phyloP scores from a whole-genome alignment of 2,797 vertebrate genomes.

The Epinephelus malabaricus region DNA sequence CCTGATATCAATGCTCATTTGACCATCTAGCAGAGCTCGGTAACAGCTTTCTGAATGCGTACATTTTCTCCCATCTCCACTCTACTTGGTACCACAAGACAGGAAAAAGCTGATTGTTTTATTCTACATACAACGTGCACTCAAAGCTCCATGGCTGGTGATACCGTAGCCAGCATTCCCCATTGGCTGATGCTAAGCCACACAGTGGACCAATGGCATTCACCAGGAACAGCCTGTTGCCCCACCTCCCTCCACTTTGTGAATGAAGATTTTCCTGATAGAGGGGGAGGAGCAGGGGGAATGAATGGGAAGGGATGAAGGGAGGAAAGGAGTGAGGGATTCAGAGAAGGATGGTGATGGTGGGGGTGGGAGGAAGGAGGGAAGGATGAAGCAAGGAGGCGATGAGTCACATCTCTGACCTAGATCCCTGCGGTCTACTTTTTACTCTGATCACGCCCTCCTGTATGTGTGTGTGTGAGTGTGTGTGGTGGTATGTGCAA shows the following conservation, averaged over 20 bases:
- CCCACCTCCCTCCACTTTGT: conserved; percentile 56
- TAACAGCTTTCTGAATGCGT: neutral
- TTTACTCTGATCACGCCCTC: conserved; percentile 68
- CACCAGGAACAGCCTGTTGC: neutral
- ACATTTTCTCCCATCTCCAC: neutral
- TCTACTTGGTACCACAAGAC: neutral
- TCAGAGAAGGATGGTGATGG: conserved; percentile 44
- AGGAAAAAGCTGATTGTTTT: neutral
- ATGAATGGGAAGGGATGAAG: conserved; percentile 50
- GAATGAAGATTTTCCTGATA: conserved; percentile 72
- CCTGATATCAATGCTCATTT: neutral
- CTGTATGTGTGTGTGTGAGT: conserved; percentile 33
- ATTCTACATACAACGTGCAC: conserved; percentile 1
- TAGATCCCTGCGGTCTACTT: conserved; percentile 74
- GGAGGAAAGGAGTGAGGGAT: conserved; percentile 42
- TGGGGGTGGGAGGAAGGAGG: conserved; percentile 41
- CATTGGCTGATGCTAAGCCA: conserved; percentile 31
- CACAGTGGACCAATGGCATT: conserved; percentile 25
- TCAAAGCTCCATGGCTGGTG: conserved; percentile 34
- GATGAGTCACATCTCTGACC: conserved; percentile 85
- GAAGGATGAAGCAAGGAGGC: conserved; percentile 56
- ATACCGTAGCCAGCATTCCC: conserved; percentile 43
- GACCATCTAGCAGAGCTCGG: neutral
- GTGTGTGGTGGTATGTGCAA: conserved; percentile 26
- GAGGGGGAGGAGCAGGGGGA: conserved; percentile 63